Evolutionary conservation across 2,888 invertebrate species (phyloP), one percentile per base, ranked within the genome.

Genomic region (Eutolmus rufibarbis): DNA sequence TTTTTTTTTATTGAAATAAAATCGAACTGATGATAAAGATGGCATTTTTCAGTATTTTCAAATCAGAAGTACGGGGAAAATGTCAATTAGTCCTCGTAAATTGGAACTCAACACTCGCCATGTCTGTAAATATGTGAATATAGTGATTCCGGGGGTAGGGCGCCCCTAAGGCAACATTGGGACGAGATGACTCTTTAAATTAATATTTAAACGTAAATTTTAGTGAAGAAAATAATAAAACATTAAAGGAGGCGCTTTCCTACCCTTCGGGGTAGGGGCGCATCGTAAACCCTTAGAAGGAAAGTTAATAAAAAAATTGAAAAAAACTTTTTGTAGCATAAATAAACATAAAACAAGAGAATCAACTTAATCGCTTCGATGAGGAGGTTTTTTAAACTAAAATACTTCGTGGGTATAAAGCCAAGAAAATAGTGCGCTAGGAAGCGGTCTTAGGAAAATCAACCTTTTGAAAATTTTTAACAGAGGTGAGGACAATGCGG

Each of bases 31-130:
- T 86, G 86, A 74, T 86, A 86, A 76, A 76, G 31, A 28, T 86
- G 86, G 43, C 76, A 86, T 74, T 86, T 86, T 86, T 86, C n/a
- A 23, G 12, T 56, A 51, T 77, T 77, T 86, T 56, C 16, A 14
- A 40, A n/a, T 79, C 37, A 40, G 56, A 74, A 82, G 31, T 12
- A 86, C 74, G 12, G 12, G 76, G 16, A 86, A 86, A 86, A 86
- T 84, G 86, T 87, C 82, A 87, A 86, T 86, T 84, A 46, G 87
- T 87, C 86, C 76, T 86, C 82, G 86, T 86, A 51, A 74, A 87
- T 88, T 87, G 88, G 88, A 88, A 88, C 88, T 87, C 88, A 87
- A 88, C 87, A 88, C 88, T 88, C 88, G 88, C 88, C 88, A 88
- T 87, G 88, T 85, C 74, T 88, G 87, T 87, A 88, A 85, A 88